A percentile compares a stretch with the other conserved stretches of the same genome.
phyloP scores from a whole-genome alignment of 2,113 vertebrate genomes.

The Scopus umbretta region DNA sequence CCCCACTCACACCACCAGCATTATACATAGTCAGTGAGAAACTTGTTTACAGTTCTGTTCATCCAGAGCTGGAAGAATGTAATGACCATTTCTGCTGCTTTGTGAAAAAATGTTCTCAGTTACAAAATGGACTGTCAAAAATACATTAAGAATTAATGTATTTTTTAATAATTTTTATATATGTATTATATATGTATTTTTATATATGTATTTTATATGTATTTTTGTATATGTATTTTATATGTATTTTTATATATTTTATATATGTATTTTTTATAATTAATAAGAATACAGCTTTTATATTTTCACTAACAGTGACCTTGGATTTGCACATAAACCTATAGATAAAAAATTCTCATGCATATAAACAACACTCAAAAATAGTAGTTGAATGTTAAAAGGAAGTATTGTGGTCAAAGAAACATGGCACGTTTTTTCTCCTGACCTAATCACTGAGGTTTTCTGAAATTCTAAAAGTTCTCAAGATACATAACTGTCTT shows the following conservation, averaged over 20 bases:
- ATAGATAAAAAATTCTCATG: neutral
- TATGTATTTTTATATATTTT: too few relatives aligned
- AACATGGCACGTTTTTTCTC: neutral
- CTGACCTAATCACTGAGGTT: neutral
- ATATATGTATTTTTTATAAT: too few relatives aligned
- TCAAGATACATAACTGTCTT: neutral
- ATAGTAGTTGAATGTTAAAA: neutral
- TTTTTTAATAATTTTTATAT: too few relatives aligned
- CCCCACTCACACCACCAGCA: neutral
- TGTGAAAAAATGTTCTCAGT: neutral
- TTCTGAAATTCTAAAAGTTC: neutral
- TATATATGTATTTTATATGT: too few relatives aligned
- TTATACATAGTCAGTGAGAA: neutral
- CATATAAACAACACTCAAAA: neutral
- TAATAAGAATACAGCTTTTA: neutral
- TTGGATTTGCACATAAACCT: neutral
- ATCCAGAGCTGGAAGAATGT: neutral
- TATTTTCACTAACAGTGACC: neutral
- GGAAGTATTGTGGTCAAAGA: neutral
- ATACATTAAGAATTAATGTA: too few relatives aligned
- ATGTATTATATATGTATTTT: too few relatives aligned
- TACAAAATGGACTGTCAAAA: neutral
- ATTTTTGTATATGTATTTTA: too few relatives aligned
- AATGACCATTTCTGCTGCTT: neutral
- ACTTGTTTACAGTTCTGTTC: neutral